Percentiles rank a stretch among this genome's conserved stretches.
These are phyloP conservation scores for Sorex fumeus DNA, from an alignment of 2,113 vertebrate genomes.

Conservation along the genomic window DNA sequence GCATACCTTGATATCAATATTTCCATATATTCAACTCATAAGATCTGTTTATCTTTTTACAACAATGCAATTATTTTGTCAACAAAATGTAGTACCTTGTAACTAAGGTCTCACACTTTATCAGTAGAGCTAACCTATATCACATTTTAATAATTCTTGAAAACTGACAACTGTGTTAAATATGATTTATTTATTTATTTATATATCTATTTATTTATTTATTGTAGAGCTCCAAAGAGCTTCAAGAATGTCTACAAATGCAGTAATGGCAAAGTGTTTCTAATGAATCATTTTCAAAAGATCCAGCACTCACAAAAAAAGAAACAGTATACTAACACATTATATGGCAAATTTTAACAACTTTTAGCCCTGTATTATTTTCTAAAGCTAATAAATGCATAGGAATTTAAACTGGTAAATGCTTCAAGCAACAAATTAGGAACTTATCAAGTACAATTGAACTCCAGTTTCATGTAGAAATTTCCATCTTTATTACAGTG, in stretches of 20 bases:
- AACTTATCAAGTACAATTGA: too few species aligned
- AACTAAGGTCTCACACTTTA: rapidly evolving
- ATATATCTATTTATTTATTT: background rate
- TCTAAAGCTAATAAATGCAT: background rate
- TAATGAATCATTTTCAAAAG: background rate
- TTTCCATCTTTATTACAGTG: too few species aligned
- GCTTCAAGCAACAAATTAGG: too few species aligned
- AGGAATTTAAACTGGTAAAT: too few species aligned
- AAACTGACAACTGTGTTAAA: background rate
- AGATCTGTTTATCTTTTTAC: background rate
- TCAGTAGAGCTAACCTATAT: background rate
- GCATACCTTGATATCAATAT: slow-evolving; percentile 2
- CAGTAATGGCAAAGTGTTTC: background rate
- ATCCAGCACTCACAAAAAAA: background rate
- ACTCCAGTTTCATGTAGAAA: too few species aligned
- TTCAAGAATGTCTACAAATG: background rate
- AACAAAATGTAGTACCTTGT: background rate
- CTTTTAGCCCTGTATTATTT: background rate
- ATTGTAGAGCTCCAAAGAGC: background rate
- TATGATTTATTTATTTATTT: background rate
- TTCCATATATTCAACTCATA: background rate
- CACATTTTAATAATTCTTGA: background rate
- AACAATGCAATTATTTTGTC: background rate
- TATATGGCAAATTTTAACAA: background rate
- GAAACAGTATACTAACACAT: background rate